Percentiles rank a stretch among this genome's conserved stretches.
phyloP scores from a whole-genome alignment of 1,140 invertebrate species.

The Pachypeltis micranthus region DNA sequence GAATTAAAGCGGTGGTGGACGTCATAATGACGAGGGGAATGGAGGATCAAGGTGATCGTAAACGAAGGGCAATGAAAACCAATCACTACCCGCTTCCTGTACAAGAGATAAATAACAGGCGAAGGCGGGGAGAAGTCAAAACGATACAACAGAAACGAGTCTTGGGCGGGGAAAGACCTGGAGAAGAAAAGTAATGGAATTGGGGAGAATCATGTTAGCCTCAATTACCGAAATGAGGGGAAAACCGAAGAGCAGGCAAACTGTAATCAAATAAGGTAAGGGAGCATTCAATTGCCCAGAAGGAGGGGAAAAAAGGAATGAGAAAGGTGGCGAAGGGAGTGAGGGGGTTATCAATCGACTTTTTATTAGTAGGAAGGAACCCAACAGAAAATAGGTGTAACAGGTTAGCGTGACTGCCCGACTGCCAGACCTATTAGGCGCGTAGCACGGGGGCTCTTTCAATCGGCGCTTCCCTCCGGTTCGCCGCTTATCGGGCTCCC shows the following conservation, averaged over 20 bases:
- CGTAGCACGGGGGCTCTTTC: constrained; percentile 8
- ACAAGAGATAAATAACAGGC: too few species aligned
- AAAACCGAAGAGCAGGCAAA: not conserved
- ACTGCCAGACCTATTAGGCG: not conserved
- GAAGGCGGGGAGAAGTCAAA: not conserved
- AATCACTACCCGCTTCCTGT: too few species aligned
- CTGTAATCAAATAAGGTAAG: constrained; percentile 5
- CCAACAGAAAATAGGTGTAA: constrained; percentile 5
- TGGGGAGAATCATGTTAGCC: constrained; percentile 4
- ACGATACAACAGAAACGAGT: not conserved
- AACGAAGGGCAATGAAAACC: too few species aligned
- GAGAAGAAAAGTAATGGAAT: not conserved
- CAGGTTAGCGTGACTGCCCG: constrained; percentile 3
- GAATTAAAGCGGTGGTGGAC: too few species aligned
- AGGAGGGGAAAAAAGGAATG: too few species aligned
- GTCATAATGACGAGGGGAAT: too few species aligned
- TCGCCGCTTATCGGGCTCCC: too few species aligned
- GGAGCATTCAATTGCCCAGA: constrained; percentile 1
- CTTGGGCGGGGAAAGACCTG: too few species aligned
- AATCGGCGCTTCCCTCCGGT: too few species aligned
- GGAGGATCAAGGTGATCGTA: too few species aligned
- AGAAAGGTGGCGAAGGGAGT: too few species aligned
- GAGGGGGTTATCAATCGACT: not conserved
- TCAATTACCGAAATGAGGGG: constrained; percentile 6
- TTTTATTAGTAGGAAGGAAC: constrained; percentile 8